Percentiles rank a stretch among this genome's conserved stretches.
phyloP scores from a whole-genome alignment of 1,140 invertebrate genomes.

The Agrypnia vestita region DNA sequence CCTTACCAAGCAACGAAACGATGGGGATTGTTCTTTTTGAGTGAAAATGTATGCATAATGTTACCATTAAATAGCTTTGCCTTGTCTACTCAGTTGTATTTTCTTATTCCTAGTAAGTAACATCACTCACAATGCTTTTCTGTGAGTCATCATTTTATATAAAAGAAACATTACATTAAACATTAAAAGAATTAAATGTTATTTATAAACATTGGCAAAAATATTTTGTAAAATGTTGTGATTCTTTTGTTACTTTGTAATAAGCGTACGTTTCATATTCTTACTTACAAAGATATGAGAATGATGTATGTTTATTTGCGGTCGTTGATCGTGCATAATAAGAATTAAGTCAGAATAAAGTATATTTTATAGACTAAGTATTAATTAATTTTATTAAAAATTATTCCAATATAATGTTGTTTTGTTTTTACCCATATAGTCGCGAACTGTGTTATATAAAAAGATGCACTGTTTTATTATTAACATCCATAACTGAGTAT shows the following conservation, averaged over 20 bases:
- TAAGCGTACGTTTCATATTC: constrained; percentile 4
- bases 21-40: not conserved
- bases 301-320: constrained; percentile 2
- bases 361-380: constrained; percentile 24
- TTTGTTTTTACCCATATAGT: not conserved
- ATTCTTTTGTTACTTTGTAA: constrained; percentile 20
- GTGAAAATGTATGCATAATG: constrained; percentile 24
- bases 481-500: too few species aligned
- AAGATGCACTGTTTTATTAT: too few species aligned
- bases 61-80: constrained; percentile 40
- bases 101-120: not conserved
- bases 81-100: constrained; percentile 15
- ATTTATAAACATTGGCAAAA: constrained; percentile 2
- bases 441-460: too few species aligned
- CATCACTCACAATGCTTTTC: constrained; percentile 5
- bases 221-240: constrained; percentile 25
- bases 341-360: constrained; percentile 33
- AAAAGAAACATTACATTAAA: not conserved
- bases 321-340: constrained; percentile 8
- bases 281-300: not conserved
- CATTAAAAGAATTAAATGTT: too few species aligned
- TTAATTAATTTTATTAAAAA: constrained; percentile 45
- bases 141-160: constrained; percentile 18
- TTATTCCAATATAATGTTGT: constrained; percentile 7
- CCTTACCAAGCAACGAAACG: too few species aligned